phyloP scores from a whole-genome alignment of 2,113 vertebrate genomes.

The Paracanthobrama guichenoti region DNA sequence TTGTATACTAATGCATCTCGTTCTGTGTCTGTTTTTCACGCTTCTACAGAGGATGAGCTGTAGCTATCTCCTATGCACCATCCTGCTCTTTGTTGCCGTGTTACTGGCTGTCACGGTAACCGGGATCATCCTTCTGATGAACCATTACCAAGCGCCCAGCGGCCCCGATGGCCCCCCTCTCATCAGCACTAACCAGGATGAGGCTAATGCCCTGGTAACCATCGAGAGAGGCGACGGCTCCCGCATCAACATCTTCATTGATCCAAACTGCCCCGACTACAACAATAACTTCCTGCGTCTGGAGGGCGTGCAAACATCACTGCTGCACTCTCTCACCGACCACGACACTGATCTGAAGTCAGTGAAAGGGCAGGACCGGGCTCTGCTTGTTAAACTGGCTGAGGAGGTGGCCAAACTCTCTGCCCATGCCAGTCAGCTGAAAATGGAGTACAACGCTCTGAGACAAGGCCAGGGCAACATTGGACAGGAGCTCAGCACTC shows the following conservation, averaged over 20 bases:
- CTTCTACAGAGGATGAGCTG: conserved; percentile 88
- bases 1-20: not conserved
- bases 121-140: conserved; percentile 84
- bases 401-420: conserved; percentile 84
- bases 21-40: not conserved
- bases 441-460: conserved; percentile 77
- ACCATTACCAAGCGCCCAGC: conserved; percentile 80
- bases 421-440: conserved; percentile 74
- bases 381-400: conserved; percentile 76
- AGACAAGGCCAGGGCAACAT: conserved; percentile 82
- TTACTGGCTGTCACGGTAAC: conserved; percentile 79
- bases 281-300: conserved; percentile 76
- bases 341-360: conserved; percentile 75
- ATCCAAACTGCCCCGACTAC: conserved; percentile 89
- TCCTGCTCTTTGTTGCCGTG: conserved; percentile 83
- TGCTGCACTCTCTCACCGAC: conserved; percentile 76
- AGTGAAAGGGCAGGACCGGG: conserved; percentile 73
- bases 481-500: conserved; percentile 80
- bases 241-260: conserved; percentile 89
- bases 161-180: conserved; percentile 75
- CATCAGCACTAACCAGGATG: conserved; percentile 85
- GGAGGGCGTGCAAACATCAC: conserved; percentile 83
- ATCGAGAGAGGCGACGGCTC: conserved; percentile 85
- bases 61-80: conserved; percentile 87
- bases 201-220: conserved; percentile 85